Base-by-base conservation (phyloP, 2,888 invertebrate genomes). In the Frankliniella fusca region DNA sequence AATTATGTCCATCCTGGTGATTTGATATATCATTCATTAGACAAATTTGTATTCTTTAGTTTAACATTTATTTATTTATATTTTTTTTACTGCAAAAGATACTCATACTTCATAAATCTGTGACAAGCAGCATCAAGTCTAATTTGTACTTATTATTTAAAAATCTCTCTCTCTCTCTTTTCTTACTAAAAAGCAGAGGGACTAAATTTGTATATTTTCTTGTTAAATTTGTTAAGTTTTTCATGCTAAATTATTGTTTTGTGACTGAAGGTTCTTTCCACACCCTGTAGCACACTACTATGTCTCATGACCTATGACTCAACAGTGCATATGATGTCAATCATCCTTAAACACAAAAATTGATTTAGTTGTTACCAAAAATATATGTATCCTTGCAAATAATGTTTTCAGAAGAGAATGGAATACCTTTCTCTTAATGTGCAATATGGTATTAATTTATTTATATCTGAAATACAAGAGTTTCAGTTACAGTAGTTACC, bases 181-280 rank as follows among this genome's bases (percentile, higher is more conserved):
- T 15, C 20, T 7, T 23, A 23, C 27, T 27, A 76, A 76, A 76
- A 9, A 5, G 27, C 12, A 23, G 1, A 54, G 20, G 10, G 70
- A 76, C 12, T 23, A 23, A 76, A 27, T 76, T 76, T 76, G 70
- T 76, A 27, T 76, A 27, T 76, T 76, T 27, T 54, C 38, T 76
- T 76, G 70, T 76, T 76, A 10, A 76, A 76, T 76, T 76, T 76
- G 70, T 76, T 76, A 76, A 76, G 70, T 76, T 76, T 76, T 27
- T 76, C 9, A 1, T 27, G 70, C 70, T 61, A 61, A 61, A 15
- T 61, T 61, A 20, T 61, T 61, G 18, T 18, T 15, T 61, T 61
- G n/a, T 38, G 38, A 38, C 38, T 38, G 38, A 38, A 38, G 38
- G 38, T 38, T 38, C 38, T 38, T 38, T n/a, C 61, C 61, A 27